These are phyloP conservation scores for Actinernus sp. DNA, from an alignment of 92 coral and sea anemone species.

Conservation along the genomic window DNA sequence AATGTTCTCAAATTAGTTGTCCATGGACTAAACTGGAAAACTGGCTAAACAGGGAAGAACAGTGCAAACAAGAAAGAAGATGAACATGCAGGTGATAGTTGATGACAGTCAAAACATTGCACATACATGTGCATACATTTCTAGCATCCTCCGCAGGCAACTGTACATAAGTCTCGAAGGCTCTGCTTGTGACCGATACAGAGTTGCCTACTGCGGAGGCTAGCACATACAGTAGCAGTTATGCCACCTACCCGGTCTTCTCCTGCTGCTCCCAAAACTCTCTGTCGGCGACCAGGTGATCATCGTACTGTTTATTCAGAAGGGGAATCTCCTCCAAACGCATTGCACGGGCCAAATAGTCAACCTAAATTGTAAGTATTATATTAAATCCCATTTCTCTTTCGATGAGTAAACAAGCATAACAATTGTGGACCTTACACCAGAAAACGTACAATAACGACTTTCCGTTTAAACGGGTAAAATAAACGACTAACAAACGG, in stretches of 20 bases:
- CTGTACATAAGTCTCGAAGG: neutral
- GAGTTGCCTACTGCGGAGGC: neutral
- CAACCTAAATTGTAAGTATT: constrained; percentile 59
- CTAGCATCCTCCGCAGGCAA: neutral
- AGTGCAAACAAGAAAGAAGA: no score
- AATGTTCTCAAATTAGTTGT: no score
- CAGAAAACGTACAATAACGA: no score
- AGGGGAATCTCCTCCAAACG: constrained; percentile 91
- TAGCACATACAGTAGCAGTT: neutral
- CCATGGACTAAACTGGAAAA: no score
- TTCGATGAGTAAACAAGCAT: neutral
- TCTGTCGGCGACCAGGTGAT: constrained; percentile 79
- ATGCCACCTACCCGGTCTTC: constrained; percentile 74
- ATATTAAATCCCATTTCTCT: no score
- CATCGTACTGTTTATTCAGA: constrained; percentile 88
- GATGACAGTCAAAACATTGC: no score
- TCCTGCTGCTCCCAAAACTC: constrained; percentile 97
- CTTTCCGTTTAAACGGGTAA: no score
- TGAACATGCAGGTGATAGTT: no score
- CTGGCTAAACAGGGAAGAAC: no score
- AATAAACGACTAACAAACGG: no score
- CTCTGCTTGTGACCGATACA: neutral
- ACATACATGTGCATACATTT: neutral
- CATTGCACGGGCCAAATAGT: constrained; percentile 95
- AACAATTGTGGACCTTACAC: no score